Conservation (phyloP, 2,888 invertebrate species). For the Celastrina argiolus region DNA sequence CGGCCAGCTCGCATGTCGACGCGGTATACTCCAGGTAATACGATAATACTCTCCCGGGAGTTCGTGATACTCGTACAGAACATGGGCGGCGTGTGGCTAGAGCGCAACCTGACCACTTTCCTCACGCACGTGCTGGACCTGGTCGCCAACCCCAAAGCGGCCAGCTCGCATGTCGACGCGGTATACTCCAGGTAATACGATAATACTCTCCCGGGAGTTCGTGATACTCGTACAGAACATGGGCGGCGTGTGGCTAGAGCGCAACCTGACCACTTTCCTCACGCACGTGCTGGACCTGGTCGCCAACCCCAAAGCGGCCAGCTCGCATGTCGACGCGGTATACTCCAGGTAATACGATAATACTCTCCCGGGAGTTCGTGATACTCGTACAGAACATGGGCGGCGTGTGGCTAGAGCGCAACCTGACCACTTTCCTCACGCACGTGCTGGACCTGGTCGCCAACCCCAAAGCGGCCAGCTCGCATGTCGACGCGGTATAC, state of each 20-base stretch:
- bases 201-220: slow-evolving; percentile 96
- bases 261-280: slow-evolving; percentile 91
- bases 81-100: slow-evolving; percentile 96
- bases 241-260: slow-evolving; percentile 96
- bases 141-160: slow-evolving; percentile 96
- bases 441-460: no score
- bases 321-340: slow-evolving; percentile 97
- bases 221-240: slow-evolving; percentile 96
- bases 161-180: slow-evolving; percentile 97
- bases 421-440: no score
- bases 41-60: slow-evolving; percentile 77
- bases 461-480: no score
- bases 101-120: slow-evolving; percentile 91
- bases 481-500: no score
- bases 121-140: slow-evolving; percentile 94
- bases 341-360: slow-evolving; percentile 88
- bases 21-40: no score
- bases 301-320: slow-evolving; percentile 96
- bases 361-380: no score
- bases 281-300: slow-evolving; percentile 94
- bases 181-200: slow-evolving; percentile 91
- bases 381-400: no score
- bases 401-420: no score
- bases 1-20: no score
- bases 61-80: slow-evolving; percentile 97